A percentile compares a stretch with the other conserved stretches of the same genome.
Evolutionary conservation across 2,113 vertebrate species (phyloP).

Genomic region (Eclectus roratus): DNA sequence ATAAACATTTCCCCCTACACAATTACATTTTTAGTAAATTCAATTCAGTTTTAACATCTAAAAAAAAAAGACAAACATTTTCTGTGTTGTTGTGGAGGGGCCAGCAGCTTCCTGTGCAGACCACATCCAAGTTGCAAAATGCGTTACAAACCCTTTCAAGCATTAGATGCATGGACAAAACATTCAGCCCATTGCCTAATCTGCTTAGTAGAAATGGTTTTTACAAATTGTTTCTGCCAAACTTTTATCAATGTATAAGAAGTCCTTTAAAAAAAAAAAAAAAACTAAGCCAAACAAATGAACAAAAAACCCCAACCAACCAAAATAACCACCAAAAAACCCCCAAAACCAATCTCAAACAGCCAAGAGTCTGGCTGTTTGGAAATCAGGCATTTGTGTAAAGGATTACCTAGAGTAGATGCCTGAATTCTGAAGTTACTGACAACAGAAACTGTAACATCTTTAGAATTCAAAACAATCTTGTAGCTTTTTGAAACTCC

Average conservation of each 20-base stretch:
- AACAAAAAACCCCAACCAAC: neutral
- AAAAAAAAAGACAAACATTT: slow-evolving; percentile 69
- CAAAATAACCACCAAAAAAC: neutral
- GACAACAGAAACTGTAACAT: neutral
- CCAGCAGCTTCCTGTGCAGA: slow-evolving; percentile 42
- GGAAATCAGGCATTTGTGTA: slow-evolving; percentile 14
- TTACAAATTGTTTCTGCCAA: slow-evolving; percentile 47
- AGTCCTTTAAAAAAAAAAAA: neutral
- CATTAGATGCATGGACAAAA: neutral
- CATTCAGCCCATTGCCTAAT: neutral
- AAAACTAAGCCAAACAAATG: neutral
- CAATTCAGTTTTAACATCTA: slow-evolving; percentile 63
- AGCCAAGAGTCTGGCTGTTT: neutral
- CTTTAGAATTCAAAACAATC: slow-evolving; percentile 12
- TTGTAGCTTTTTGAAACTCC: neutral
- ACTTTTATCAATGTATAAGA: slow-evolving; percentile 30
- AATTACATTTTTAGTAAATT: slow-evolving; percentile 75
- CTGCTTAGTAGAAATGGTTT: slow-evolving; percentile 43
- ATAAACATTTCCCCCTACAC: slow-evolving; percentile 73
- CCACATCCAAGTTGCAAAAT: slow-evolving; percentile 4
- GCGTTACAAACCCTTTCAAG: slow-evolving; percentile 8
- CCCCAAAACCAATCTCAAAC: neutral
- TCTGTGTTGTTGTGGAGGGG: neutral
- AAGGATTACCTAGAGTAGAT: neutral
- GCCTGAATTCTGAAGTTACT: neutral